phyloP scores from a whole-genome alignment of 1,140 invertebrate genomes.

The Venturia canescens region DNA sequence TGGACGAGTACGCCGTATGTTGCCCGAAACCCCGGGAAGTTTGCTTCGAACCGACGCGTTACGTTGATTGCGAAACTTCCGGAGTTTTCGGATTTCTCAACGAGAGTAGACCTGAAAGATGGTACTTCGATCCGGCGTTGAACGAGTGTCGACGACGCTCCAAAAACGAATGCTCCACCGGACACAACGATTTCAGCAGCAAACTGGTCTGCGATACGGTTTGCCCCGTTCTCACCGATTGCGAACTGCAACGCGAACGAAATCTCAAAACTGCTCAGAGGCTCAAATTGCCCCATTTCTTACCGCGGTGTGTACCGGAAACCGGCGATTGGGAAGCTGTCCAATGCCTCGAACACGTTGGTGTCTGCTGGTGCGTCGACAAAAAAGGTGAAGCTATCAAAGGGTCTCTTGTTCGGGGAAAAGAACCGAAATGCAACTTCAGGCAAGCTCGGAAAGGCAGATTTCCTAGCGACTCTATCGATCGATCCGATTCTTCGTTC shows the following conservation, averaged over 20 bases:
- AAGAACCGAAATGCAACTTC: conserved; percentile 85
- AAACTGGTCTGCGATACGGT: conserved; percentile 88
- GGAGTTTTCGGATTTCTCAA: conserved; percentile 44
- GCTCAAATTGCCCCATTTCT: conserved; percentile 82
- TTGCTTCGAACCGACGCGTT: conserved; percentile 83
- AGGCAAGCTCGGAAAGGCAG: conserved; percentile 81
- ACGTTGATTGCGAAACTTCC: conserved; percentile 50
- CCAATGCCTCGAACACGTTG: conserved; percentile 88
- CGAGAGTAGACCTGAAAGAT: conserved; percentile 79
- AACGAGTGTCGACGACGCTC: conserved; percentile 82
- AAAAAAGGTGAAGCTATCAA: conserved; percentile 87
- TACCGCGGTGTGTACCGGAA: conserved; percentile 84
- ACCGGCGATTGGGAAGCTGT: conserved; percentile 88
- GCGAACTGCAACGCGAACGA: conserved; percentile 86
- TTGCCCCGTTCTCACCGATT: conserved; percentile 89
- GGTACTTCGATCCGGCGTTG: conserved; percentile 87
- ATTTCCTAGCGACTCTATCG: conserved; percentile 54
- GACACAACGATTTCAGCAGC: conserved; percentile 93
- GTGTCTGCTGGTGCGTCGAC: conserved; percentile 91
- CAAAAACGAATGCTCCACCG: conserved; percentile 86
- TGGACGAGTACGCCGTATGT: conserved; percentile 88
- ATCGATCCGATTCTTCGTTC: conserved; percentile 4
- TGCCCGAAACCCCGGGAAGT: conserved; percentile 91
- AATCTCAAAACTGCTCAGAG: conserved; percentile 83
- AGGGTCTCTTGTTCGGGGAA: conserved; percentile 84